Evolutionary conservation across 2,888 invertebrate species (phyloP).

Genomic region (Hermaeophaga mercurialis): DNA sequence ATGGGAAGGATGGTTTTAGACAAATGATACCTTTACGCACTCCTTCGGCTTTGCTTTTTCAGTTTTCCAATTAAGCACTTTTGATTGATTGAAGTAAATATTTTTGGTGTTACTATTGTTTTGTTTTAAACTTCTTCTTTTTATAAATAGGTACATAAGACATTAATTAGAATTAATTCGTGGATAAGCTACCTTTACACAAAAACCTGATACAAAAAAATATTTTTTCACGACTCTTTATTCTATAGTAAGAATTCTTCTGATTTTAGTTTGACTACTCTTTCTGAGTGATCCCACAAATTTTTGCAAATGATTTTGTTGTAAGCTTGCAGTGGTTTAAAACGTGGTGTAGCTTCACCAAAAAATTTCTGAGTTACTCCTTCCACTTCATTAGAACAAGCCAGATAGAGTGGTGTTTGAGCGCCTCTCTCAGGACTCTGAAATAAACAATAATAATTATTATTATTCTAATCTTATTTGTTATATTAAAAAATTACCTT

Average conservation of each 20-base stretch:
- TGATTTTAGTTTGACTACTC: conserved; percentile 16
- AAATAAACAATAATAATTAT: conserved; percentile 1
- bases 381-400: conserved; percentile 24
- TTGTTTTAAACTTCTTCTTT: too few species aligned
- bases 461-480: neutral
- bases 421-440: conserved; percentile 24
- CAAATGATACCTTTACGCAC: conserved; percentile 74
- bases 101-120: neutral
- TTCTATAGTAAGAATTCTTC: too few species aligned
- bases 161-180: too few species aligned
- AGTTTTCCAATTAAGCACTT: conserved; percentile 57
- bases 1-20: conserved; percentile 65
- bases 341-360: conserved; percentile 12
- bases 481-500: conserved; percentile 10
- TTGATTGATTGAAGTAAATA: neutral
- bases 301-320: conserved; percentile 18
- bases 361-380: conserved; percentile 26
- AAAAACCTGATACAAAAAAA: neutral
- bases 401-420: conserved; percentile 26
- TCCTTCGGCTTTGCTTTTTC: conserved; percentile 79
- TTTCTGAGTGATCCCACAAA: conserved; percentile 22
- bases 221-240: too few species aligned
- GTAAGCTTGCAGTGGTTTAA: conserved; percentile 19
- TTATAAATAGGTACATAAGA: too few species aligned
- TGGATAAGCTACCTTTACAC: too few species aligned